These are phyloP conservation scores for Strigops habroptila DNA, from an alignment of 2,113 vertebrate species.

Conservation along the genomic window DNA sequence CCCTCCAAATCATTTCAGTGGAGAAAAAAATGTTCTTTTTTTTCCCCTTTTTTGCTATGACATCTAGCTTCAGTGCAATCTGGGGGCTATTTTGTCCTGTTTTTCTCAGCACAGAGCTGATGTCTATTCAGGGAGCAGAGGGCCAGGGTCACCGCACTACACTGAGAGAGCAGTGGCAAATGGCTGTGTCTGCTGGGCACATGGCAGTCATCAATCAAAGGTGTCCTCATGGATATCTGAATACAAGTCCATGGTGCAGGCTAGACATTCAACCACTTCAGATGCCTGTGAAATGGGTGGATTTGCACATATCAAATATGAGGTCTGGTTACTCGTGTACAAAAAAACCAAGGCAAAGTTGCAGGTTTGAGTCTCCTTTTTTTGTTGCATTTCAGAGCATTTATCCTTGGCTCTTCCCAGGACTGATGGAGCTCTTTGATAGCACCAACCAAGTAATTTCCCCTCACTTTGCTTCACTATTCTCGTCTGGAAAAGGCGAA, in stretches of 20 bases:
- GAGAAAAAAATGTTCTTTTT: not conserved
- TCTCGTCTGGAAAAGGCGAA: not conserved
- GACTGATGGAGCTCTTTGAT: not conserved
- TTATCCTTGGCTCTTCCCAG: not conserved
- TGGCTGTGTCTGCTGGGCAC: not conserved
- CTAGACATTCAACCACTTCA: not conserved
- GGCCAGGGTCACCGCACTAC: not conserved
- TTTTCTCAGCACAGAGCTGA: not conserved
- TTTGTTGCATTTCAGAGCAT: not conserved
- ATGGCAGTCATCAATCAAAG: not conserved
- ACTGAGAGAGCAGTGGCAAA: not conserved
- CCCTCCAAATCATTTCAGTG: not conserved
- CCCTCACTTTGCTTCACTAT: not conserved
- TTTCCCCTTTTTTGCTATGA: not conserved
- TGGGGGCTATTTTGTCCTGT: not conserved
- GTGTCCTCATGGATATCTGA: not conserved
- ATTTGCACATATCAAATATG: rapidly evolving
- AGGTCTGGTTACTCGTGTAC: not conserved
- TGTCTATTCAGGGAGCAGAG: not conserved
- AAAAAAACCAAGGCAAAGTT: not conserved
- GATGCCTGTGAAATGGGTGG: not conserved
- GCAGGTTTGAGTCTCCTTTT: not conserved
- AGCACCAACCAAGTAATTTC: not conserved
- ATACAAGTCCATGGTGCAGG: not conserved
- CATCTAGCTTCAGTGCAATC: not conserved